Base-by-base conservation (phyloP, 2,113 vertebrate genomes). In the Leucopsar rothschildi region DNA sequence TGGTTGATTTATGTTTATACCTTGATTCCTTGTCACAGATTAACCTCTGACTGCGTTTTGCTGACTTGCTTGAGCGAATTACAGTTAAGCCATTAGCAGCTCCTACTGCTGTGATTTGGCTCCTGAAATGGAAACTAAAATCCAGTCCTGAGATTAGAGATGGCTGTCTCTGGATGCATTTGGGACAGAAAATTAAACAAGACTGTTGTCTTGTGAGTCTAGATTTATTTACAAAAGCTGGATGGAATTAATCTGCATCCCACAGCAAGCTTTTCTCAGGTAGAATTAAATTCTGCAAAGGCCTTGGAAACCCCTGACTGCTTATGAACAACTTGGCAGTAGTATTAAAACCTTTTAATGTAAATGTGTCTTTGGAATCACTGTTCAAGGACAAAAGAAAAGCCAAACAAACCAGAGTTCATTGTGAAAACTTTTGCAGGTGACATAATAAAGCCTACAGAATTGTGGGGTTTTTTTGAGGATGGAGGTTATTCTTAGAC, bases 401-500 rank as follows among this genome's bases (percentile, higher is more conserved):
- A 86, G 27, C 3, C 9, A 85, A 90, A 44, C 19, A 66, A 75
- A 37, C 5, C 44, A 50, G 27, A 71, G 15, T 29, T 82, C 20
- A 50, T 7, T 14, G 20, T 28, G 22, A 90, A 85, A 82, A n/a
- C 15, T 82, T 84, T 68, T 49, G 21, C 23, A 73, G 3, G 4
- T 64, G 28, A 47, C 37, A 22, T 53, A 56, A 84, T 52, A 79
- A 79, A 82, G 17, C 4, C 22, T 49, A 44, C 1, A 56, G 49
- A 52, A 82, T 25, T 52, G 28, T 44, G 31, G 4, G 4, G 1
- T 0, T 12, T 91, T 88, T 95, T 49, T 88, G 21, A 81, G 61
- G 76, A 89, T 88, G 9, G 24, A 80, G 24, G 45, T 52, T 97
- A 90, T 89, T 94, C 49, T 83, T 96, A 75, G 64, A 96, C 55